Base-by-base conservation (phyloP, 1,140 invertebrate species). In the Maniola jurtina region DNA sequence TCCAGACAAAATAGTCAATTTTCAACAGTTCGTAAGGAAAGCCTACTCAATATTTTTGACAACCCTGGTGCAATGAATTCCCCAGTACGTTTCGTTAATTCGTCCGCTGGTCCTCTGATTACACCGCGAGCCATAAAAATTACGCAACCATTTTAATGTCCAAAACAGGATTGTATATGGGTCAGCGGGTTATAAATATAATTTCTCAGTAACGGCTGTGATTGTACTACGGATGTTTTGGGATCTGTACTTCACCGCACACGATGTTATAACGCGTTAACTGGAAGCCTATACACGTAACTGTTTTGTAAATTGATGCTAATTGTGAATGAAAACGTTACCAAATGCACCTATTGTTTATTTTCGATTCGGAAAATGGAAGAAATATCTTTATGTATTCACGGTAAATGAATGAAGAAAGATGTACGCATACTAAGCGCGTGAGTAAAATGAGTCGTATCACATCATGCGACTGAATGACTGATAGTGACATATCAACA, bases 151-250 rank as follows among this genome's bases (percentile, higher is more conserved):
- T 77, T 78, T 84, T 78, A 72, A 62, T 63, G 61, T 61, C 66
- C 58, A 59, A 67, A 66, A 67, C 77, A 78, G 71, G 75, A 66
- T 61, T 47, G 58, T 66, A 85, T 78, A 80, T 84, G 74, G 84
- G 84, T 80, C 78, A 80, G 67, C 70, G 78, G 70, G 73, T 76
- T 72, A 60, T 79, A 78, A 83, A 84, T 80, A 84, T 83, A 76
- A 81, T 81, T 86, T 86, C 84, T 79, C 66, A 60, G 83, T 75
- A 85, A 83, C 70, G 42, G 66, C 60, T 5, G 62, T 67, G 79
- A 78, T 77, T 83, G 71, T 72, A 61, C 78, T 72, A 61, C 78
- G 83, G 83, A 88, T 85, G 82, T 86, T 88, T 84, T 76, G 71
- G 69, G 68, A 61, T 74, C 52, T 33, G 72, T 71, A 76, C 70